Percentiles rank a stretch among this genome's conserved stretches.
Evolutionary conservation across 2,797 vertebrate genomes (phyloP).

Genomic region (Chrysocyon brachyurus): DNA sequence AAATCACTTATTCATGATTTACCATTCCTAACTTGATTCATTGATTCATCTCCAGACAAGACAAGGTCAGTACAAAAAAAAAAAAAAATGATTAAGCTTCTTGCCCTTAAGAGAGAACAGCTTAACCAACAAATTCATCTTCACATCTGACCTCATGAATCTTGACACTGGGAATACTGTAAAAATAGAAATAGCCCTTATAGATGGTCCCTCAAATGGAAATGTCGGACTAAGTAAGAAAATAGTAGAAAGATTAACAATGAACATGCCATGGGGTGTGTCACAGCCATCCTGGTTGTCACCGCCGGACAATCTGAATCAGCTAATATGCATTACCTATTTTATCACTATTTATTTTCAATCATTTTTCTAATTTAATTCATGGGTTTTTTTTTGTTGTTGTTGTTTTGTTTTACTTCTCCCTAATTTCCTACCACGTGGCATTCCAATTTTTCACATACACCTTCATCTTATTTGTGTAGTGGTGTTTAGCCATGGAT

Average conservation of each 20-base stretch:
- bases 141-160: conserved; percentile 88
- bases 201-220: not conserved
- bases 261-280: not conserved
- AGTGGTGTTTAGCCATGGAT: not conserved
- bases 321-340: not conserved
- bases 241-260: not conserved
- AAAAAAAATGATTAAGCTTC: conserved; percentile 87
- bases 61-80: conserved; percentile 87
- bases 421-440: not conserved
- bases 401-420: not conserved
- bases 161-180: conserved; percentile 80
- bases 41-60: conserved; percentile 88
- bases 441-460: not conserved
- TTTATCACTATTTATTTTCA: not conserved
- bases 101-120: conserved; percentile 86
- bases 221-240: not conserved
- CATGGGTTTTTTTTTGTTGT: not conserved
- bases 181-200: conserved; percentile 79
- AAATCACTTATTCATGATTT: conserved; percentile 90
- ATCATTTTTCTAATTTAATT: not conserved
- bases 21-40: conserved; percentile 89
- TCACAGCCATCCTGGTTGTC: not conserved
- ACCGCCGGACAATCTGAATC: not conserved
- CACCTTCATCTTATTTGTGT: not conserved
- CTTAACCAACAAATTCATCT: conserved; percentile 89